These are phyloP conservation scores for Drosophila maculinotata DNA, from an alignment of 2,888 invertebrate genomes.

Conservation along the genomic window DNA sequence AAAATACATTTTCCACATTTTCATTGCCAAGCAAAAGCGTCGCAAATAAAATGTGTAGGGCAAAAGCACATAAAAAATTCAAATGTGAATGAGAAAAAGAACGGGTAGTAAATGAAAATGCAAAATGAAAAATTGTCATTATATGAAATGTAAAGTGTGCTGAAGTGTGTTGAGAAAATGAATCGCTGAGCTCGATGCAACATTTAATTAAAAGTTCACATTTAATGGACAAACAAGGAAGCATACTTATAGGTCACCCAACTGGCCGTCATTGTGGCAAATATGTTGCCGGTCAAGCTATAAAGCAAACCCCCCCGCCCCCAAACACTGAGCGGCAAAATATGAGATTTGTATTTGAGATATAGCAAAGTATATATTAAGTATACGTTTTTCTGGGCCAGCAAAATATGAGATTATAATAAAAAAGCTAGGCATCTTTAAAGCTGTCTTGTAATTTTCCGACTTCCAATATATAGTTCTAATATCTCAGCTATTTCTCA, in stretches of 20 bases:
- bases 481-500: too few species aligned
- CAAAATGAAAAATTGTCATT: conserved; percentile 25
- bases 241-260: conserved; percentile 44
- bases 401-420: too few species aligned
- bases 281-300: conserved; percentile 34
- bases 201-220: conserved; percentile 48
- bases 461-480: too few species aligned
- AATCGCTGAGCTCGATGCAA: conserved; percentile 18
- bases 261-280: conserved; percentile 40
- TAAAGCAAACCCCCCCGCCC: conserved; percentile 6
- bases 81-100: conserved; percentile 7
- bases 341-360: neutral
- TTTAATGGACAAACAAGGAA: conserved; percentile 40
- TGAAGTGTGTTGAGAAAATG: conserved; percentile 31
- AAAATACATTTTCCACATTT: conserved; percentile 73
- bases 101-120: conserved; percentile 37
- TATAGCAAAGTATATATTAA: too few species aligned
- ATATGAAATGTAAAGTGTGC: conserved; percentile 39
- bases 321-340: conserved; percentile 23
- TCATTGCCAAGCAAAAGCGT: conserved; percentile 63
- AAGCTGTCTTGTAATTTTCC: too few species aligned
- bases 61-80: conserved; percentile 7
- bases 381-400: too few species aligned
- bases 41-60: conserved; percentile 63
- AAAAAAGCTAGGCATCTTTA: too few species aligned